These are phyloP conservation scores for Callaeas wilsoni DNA, from an alignment of 2,113 vertebrate species.

Conservation along the genomic window DNA sequence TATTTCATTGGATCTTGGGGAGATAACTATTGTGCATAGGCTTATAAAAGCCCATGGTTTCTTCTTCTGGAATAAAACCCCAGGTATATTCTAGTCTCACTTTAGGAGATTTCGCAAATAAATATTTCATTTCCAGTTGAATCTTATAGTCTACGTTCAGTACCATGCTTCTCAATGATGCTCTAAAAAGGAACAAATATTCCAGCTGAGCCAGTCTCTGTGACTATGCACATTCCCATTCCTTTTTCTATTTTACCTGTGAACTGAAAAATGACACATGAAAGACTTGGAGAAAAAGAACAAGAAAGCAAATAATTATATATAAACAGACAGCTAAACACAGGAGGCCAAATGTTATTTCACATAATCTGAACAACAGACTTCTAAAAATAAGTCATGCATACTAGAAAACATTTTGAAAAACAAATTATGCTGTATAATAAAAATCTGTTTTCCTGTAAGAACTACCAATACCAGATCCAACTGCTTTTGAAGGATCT, in stretches of 20 bases:
- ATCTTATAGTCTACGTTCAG: neutral
- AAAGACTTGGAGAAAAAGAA: neutral
- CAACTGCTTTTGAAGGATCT: constrained; percentile 36
- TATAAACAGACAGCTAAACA: neutral
- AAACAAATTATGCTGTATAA: neutral
- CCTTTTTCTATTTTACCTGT: neutral
- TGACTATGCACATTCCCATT: neutral
- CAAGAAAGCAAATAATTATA: neutral
- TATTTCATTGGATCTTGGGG: neutral
- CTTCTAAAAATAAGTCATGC: neutral
- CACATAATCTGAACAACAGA: neutral
- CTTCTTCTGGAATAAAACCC: neutral
- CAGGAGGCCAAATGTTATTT: neutral
- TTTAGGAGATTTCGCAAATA: neutral
- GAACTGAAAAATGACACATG: constrained; percentile 3
- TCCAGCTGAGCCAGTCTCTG: neutral
- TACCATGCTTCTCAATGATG: neutral
- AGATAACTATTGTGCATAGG: neutral
- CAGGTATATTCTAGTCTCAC: neutral
- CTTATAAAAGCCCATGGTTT: neutral
- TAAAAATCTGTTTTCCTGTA: neutral
- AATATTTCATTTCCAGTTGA: neutral
- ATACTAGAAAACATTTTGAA: neutral
- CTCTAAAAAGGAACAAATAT: neutral
- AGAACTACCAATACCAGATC: neutral